Evolutionary conservation across 2,113 vertebrate species (phyloP).

Genomic region (Neogobius melanostomus): DNA sequence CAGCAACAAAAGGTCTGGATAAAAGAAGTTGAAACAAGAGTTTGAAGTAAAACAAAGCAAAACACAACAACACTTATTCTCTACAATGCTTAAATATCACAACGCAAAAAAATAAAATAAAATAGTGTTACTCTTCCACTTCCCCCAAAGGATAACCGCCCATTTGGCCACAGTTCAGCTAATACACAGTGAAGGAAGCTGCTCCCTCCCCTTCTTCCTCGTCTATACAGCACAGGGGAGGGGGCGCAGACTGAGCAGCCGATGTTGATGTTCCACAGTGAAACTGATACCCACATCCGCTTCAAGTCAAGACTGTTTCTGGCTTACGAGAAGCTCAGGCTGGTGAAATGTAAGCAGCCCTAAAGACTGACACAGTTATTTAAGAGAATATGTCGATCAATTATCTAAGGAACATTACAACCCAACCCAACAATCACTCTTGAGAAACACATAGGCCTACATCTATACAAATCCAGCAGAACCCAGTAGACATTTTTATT

Average conservation of each 20-base stretch:
- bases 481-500: no score
- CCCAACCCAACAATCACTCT: no score
- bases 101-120: not conserved
- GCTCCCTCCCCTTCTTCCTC: conserved; percentile 35
- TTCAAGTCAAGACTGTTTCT: conserved; percentile 27
- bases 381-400: not conserved
- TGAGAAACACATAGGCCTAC: no score
- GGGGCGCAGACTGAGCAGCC: conserved; percentile 49
- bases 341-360: conserved; percentile 21
- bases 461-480: no score
- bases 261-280: conserved; percentile 61
- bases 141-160: not conserved
- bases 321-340: conserved; percentile 14
- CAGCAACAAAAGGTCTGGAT: no score
- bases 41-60: no score
- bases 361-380: not conserved
- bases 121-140: not conserved
- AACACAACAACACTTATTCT: no score
- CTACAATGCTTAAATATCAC: not conserved
- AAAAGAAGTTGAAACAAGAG: no score
- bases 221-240: conserved; percentile 22
- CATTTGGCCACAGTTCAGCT: conserved; percentile 27
- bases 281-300: conserved; percentile 65
- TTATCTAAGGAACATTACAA: no score
- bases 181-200: conserved; percentile 55